These are phyloP conservation scores for Cephalopterus ornatus DNA, from an alignment of 2,113 vertebrate species.

Conservation along the genomic window DNA sequence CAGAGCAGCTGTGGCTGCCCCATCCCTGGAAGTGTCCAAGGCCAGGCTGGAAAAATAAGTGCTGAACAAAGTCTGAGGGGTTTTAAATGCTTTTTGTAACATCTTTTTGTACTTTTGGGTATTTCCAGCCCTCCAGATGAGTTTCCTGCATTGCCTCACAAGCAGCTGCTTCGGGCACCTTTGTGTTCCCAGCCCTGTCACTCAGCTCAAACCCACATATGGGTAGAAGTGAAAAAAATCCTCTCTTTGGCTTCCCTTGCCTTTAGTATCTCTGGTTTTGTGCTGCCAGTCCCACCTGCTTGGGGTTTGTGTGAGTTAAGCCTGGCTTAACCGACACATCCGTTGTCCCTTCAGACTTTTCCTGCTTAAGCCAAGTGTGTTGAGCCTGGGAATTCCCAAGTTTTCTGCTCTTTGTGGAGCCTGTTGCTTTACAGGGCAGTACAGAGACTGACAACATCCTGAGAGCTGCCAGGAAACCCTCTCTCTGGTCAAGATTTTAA, in stretches of 20 bases:
- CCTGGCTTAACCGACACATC: background rate
- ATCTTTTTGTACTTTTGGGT: background rate
- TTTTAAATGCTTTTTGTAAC: background rate
- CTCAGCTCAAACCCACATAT: background rate
- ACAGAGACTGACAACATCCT: background rate
- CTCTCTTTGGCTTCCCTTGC: background rate
- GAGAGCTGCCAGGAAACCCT: background rate
- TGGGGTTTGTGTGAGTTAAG: background rate
- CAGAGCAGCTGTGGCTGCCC: background rate
- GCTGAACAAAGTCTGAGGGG: rapidly evolving
- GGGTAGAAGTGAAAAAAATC: background rate
- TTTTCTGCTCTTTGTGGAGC: background rate
- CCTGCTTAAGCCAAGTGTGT: background rate
- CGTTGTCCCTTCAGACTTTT: background rate
- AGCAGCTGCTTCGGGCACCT: background rate
- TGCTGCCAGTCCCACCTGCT: background rate
- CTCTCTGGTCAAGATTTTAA: background rate
- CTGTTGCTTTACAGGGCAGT: background rate
- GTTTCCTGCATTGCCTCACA: background rate
- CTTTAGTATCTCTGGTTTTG: background rate
- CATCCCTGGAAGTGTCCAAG: background rate
- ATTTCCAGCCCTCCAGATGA: background rate
- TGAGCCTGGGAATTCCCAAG: background rate
- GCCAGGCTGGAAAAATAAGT: background rate
- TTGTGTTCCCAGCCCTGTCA: background rate